Conservation (phyloP, 2,888 invertebrate species). For the Exephanes ischioxanthus region DNA sequence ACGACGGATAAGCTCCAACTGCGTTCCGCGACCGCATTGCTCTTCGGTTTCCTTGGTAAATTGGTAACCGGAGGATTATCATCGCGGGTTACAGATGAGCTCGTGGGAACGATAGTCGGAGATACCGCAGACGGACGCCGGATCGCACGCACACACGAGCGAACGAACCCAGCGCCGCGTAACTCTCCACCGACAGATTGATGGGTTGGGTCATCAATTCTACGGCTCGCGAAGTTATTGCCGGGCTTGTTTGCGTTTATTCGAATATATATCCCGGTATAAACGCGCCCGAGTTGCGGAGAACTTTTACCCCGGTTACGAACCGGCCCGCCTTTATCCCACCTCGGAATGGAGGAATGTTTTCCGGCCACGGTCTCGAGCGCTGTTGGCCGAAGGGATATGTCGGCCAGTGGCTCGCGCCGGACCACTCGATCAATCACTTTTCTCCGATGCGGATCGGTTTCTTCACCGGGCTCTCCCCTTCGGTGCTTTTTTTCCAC, state of each 20-base stretch:
- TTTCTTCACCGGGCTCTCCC: conserved; percentile 35
- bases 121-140: conserved; percentile 23
- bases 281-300: conserved; percentile 70
- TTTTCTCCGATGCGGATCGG: conserved; percentile 11
- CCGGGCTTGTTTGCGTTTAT: conserved; percentile 78
- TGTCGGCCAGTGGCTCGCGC: conserved; percentile 30
- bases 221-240: conserved; percentile 77
- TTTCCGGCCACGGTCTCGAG: conserved; percentile 41
- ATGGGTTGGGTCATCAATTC: conserved; percentile 76
- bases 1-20: no score
- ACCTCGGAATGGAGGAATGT: conserved; percentile 41
- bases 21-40: no score
- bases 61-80: background rate
- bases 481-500: background rate
- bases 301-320: conserved; percentile 3
- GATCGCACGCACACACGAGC: conserved; percentile 18
- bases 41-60: background rate
- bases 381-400: conserved; percentile 57
- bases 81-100: background rate
- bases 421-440: conserved; percentile 55
- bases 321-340: conserved; percentile 17
- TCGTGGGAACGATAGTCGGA: conserved; percentile 11
- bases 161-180: conserved; percentile 2
- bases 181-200: conserved; percentile 57
- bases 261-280: conserved; percentile 77